Conservation (phyloP, 2,797 vertebrate genomes). For the Fratercula arctica region DNA sequence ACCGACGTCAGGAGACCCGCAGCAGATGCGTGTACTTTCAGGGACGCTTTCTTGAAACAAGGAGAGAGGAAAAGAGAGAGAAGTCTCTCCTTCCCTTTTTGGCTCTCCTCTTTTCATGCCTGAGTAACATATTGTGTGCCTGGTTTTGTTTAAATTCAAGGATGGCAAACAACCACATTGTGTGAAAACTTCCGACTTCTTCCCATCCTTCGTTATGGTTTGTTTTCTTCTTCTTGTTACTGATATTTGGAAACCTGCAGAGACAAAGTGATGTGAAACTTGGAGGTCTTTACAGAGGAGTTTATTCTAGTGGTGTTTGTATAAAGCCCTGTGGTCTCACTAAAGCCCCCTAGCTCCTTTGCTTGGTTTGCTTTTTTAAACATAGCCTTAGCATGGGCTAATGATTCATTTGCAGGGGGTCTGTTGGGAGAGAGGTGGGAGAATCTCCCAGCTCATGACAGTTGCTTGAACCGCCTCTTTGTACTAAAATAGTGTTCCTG, state of each 20-base stretch:
- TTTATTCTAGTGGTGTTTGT: slow-evolving; percentile 9
- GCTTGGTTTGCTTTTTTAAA: slow-evolving; percentile 28
- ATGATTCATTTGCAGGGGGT: background rate
- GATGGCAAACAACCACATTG: slow-evolving; percentile 15
- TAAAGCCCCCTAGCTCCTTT: background rate
- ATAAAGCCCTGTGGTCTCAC: slow-evolving; percentile 1
- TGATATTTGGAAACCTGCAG: slow-evolving; percentile 29
- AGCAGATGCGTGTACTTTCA: slow-evolving; percentile 35
- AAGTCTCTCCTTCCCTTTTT: background rate
- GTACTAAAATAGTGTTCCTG: background rate
- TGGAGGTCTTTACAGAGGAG: background rate
- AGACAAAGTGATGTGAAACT: slow-evolving; percentile 32
- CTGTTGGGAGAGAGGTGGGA: background rate
- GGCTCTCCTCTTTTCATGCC: slow-evolving; percentile 28
- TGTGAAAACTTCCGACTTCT: slow-evolving; percentile 31
- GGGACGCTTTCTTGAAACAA: slow-evolving; percentile 3
- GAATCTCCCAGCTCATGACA: background rate
- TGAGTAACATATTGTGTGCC: background rate
- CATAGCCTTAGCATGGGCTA: background rate
- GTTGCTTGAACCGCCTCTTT: background rate
- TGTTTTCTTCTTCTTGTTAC: background rate
- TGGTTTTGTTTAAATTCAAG: slow-evolving; percentile 47
- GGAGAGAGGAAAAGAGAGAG: background rate
- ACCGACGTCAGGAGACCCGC: slow-evolving; percentile 25
- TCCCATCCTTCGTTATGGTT: slow-evolving; percentile 1